Conservation (phyloP, 2,797 vertebrate species). For the Xiphorhynchus erythropygius region DNA sequence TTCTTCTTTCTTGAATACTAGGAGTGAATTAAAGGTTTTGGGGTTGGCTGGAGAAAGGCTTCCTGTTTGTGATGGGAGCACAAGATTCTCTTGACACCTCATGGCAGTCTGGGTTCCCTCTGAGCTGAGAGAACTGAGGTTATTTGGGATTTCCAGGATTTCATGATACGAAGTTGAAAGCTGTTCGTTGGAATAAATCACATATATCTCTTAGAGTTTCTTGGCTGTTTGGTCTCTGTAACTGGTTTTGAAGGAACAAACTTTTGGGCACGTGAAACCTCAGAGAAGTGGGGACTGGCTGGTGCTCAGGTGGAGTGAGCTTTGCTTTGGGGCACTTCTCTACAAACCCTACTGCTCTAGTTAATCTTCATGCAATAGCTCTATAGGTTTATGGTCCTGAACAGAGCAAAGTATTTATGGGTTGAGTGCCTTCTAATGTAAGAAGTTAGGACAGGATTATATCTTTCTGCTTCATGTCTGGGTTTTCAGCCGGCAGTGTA, state of each 20-base stretch:
- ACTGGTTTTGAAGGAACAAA: neutral
- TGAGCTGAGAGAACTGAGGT: neutral
- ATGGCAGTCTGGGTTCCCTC: neutral
- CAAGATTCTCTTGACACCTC: neutral
- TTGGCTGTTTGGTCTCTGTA: neutral
- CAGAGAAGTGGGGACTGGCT: neutral
- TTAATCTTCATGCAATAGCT: neutral
- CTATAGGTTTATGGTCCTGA: neutral
- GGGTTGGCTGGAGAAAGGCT: neutral
- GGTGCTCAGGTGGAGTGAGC: neutral
- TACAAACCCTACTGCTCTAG: neutral
- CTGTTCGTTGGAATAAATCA: neutral
- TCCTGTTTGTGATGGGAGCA: neutral
- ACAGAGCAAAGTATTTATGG: neutral
- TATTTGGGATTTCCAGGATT: constrained; percentile 1
- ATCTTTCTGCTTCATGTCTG: neutral
- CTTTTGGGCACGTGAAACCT: neutral
- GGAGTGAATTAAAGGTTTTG: neutral
- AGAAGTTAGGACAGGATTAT: neutral
- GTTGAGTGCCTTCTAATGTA: neutral
- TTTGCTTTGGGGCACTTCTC: neutral
- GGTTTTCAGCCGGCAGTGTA: neutral
- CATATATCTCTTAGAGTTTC: neutral
- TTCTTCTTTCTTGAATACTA: neutral
- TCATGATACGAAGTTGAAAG: neutral